Evolutionary conservation across 2,888 invertebrate genomes (phyloP), one percentile per base, ranked within the genome.

Genomic region (Diarsia brunnea): DNA sequence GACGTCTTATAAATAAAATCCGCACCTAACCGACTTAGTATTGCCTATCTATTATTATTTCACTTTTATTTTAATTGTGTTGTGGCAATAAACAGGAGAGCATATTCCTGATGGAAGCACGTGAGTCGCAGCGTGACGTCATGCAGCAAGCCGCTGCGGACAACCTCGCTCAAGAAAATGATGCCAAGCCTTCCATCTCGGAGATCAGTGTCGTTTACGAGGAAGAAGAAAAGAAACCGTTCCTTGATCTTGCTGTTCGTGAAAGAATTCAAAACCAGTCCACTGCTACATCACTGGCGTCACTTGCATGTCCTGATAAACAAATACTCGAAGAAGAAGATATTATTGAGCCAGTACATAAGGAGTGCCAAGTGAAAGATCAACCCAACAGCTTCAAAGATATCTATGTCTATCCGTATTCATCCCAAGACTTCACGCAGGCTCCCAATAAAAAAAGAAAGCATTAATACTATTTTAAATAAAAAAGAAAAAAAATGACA

Each of bases 61-160:
- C 8, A 64, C 38, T 58, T 16, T 67, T 66, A n/a, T 65, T 69
- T 77, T 69, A 69, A 77, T 69, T 78, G 43, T 82, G 65, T 82
- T 82, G 65, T 82, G 82, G 60, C 61, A 69, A 74, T 87, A 82
- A 84, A 88, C 93, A 97, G 97, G 98, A 98, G 95, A 98, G 98
- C 92, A 98, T 98, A 90, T 98, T 98, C 93, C 94, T 98, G 91
- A 95, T 98, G 86, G 98, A 98, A 94, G 98, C 98, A 45, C 97
- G 98, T 85, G 98, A 98, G 90, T 98, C 97, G 78, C 98, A 98
- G 90, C 97, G 97, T 81, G 97, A 97, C 31, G 88, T 98, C 60
- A 97, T 98, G 91, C 92, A 91, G 67, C 88, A 90, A 76, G 92
- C 95, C 8, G 93, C 93, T 24, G 78, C 92, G 49, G 94, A 94